Base-by-base conservation (phyloP, 2,797 vertebrate species). In the Periparus ater region DNA sequence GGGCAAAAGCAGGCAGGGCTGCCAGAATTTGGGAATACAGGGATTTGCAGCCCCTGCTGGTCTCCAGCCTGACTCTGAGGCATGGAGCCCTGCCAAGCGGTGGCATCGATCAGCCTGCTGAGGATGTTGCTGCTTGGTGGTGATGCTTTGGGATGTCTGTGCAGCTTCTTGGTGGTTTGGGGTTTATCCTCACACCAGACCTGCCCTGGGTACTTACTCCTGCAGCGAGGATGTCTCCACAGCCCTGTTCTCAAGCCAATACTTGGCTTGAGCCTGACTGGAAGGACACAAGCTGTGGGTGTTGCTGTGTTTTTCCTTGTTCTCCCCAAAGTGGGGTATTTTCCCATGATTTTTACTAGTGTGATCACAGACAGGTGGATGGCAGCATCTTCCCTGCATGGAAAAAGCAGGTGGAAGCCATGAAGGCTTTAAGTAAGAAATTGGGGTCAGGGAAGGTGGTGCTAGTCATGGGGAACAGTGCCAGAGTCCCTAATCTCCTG, bases 401-500 rank as follows among this genome's bases (percentile, higher is more conserved):
- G 60, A n/a, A 67, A 50, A 76, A 42, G 32, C 15, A 21, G 9
- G 42, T n/a, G 29, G 58, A 45, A 76, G 18, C 19, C 17, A 3
- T 13, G 77, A 10, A 50, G 50, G n/a, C 57, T 65, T 48, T 26
- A 34, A 42, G 42, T 42, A 57, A 44, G 38, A 61, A 65, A 74
- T 0, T 21, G 5, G 48, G 27, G 21, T 32, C 1, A 4, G 30
- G 50, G 30, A 42, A 63, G 25, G 11, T 26, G 9, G n/a, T 62
- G 42, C 67, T 10, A 5, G 23, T 48, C 17, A 3, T 8, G 10
- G 36, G 67, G 53, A 70, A 23, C 12, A 48, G 40, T 32, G 15
- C 26, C 51, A 7, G 47, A 25, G 32, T 9, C n/a, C 30, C 26
- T 29, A 3, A 12, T 55, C 30, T 45, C n/a, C 38, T 10, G 4